Evolutionary conservation across 2,113 vertebrate genomes (phyloP), one percentile per base, ranked within the genome.

Genomic region (Xenotilapia longispinis): DNA sequence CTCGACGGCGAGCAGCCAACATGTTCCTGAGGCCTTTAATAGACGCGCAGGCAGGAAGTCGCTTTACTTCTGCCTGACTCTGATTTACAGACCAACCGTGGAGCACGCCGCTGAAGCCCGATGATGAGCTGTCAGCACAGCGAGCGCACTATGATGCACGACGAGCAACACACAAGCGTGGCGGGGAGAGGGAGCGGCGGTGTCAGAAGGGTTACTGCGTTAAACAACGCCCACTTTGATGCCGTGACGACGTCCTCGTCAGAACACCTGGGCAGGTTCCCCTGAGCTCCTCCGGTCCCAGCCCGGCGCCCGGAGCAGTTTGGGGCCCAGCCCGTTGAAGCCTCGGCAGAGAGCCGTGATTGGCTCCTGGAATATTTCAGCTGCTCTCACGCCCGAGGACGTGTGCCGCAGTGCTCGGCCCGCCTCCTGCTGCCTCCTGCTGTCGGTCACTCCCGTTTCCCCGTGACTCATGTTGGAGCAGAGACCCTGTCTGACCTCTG

Each of bases 291-390:
- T 60, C 57, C 2, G 28, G 28, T 60, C 9, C 15, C 58, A 11
- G 57, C 57, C 15, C 3, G 28, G 57, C 26, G 14, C 14, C 57
- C 8, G 3, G 57, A 31, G 57, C 57, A 58, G 57, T 60, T 31
- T 60, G 57, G 57, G 4, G 28, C 2, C 5, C 5, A 14, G 0
- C 5, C 49, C 5, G 19, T 6, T 9, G 14, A 60, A 31, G 2
- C 26, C 28, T 33, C 15, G 5, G 28, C 1, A 31, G 9, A 63
- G 1, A 33, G 28, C 9, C 6, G 58, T 63, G 28, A 63, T 63
- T 19, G 58, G 58, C 58, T 63, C 28, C 3, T 6, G 28, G 28
- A 63, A 63, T 19, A 63, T 63, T 63, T 60, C 15, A 63, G 15
- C 58, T 36, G 17, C 6, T 36, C 58, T 63, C 31, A 11, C 28